Evolutionary conservation across 2,797 vertebrate genomes (phyloP), one percentile per base, ranked within the genome.

Genomic region (Lophius americanus): DNA sequence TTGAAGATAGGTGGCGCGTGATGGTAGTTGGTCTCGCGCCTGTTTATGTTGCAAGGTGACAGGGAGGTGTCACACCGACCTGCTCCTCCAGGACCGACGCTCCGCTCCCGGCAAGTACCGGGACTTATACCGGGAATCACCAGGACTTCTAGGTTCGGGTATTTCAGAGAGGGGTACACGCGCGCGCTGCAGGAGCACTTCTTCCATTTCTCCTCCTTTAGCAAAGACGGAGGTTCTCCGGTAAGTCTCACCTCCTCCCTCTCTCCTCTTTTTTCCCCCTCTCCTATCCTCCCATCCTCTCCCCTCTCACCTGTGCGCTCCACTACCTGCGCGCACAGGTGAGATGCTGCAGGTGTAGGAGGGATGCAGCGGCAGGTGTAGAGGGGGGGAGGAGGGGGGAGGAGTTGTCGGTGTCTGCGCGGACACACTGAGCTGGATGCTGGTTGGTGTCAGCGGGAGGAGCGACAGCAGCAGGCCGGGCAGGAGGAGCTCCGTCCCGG

Each of bases 1-100:
- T 93, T 92, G 95, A 95, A 96, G 96, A 95, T 96, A 96, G 96
- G 96, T 96, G 96, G 96, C 96, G 96, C 93, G 95, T 95, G 95
- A 91, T 92, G 71, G 64, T 46, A 51, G 64, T 83, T 92, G 94
- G 93, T 94, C 94, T 94, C 93, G 93, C 93, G 91, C 88, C 91
- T 94, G 94, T 92, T 90, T 92, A 87, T 93, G 92, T 92, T 93
- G 94, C 93, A 94, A 92, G 93, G 93, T 63, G 73, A 73, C 68
- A 58, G 62, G 61, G 63, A 95, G 95, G 95, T 93, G 94, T 92
- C 95, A 94, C 93, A 94, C 93, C 41, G 95, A 95, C 93, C 95
- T 94, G 93, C 93, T 89, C 92, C 89, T 90, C 94, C 94, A 93
- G 94, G 95, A 95, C 95, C 95, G 94, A 93, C 94, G 94, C 94